phyloP scores from a whole-genome alignment of 2,113 vertebrate genomes.

The Typhlomys cinereus region DNA sequence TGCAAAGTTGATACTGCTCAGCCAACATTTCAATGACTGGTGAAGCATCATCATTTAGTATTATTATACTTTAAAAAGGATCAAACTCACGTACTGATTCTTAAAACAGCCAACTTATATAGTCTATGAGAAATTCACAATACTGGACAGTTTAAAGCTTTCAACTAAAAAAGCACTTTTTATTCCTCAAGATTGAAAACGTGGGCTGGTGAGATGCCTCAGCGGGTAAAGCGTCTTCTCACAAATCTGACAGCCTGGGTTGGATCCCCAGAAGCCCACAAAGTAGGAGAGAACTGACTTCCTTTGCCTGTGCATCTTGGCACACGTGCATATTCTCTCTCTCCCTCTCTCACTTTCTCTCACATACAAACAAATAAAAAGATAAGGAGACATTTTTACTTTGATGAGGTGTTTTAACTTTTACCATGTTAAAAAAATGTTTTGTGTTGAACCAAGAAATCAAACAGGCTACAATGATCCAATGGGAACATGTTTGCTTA shows the following conservation, averaged over 20 bases:
- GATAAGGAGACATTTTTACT: conserved; percentile 19
- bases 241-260: too few species aligned
- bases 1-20: background rate
- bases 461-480: background rate
- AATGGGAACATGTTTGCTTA: background rate
- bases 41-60: background rate
- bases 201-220: too few species aligned
- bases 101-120: conserved; percentile 7
- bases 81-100: background rate
- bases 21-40: background rate
- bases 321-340: too few species aligned
- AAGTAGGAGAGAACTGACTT: too few species aligned
- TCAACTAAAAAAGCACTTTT: conserved; percentile 32
- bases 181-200: conserved; percentile 10
- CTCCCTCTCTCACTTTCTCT: too few species aligned
- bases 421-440: background rate
- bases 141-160: background rate
- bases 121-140: background rate
- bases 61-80: conserved; percentile 10
- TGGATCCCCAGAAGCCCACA: too few species aligned
- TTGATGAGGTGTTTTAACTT: background rate
- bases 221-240: too few species aligned
- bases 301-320: too few species aligned
- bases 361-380: too few species aligned
- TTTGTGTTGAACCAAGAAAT: background rate